Evolutionary conservation across 2,888 invertebrate species (phyloP), one percentile per base, ranked within the genome.

Genomic region (Helleia helle): DNA sequence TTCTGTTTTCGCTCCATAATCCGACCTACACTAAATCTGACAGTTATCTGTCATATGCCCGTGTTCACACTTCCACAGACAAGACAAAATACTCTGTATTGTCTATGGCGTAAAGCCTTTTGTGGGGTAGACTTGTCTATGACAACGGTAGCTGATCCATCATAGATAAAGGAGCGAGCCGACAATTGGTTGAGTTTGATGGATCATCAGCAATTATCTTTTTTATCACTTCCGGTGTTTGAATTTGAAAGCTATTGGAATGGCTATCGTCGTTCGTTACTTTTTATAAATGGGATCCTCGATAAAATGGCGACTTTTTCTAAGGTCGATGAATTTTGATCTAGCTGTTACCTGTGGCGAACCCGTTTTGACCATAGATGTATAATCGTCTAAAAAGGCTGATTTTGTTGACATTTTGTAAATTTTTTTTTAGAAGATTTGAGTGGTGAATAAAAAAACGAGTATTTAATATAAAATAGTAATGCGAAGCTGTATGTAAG

Each of bases 71-170:
- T 36, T 36, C 13, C 24, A 14, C 9, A 7, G 5, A 15, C 15
- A 14, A 39, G 11, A 14, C 31, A 15, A 25, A 25, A n/a, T 9
- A 6, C 12, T 12, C 27, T 27, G 11, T 39, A 39, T n/a, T 7
- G 4, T 22, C 6, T 24, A 7, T 1, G n/a, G 5, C 15, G 4
- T 30, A 15, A 15, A 30, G 5, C n/a, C n/a, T n/a, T n/a, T n/a
- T 22, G 6, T 22, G 3, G 22, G 8, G 22, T 22, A 22, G 5
- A 22, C n/a, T 22, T 13, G 13, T 34, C 34, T 34, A 34, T 41
- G 34, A 43, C 55, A 59, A 58, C 58, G 53, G 63, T 63, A 60
- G 59, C 36, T 47, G 48, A 71, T 72, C 63, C 39, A 67, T 72
- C 72, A 68, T 45, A 40, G 44, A 42, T 52, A 53, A 47, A 51